Conservation (phyloP, 2,797 vertebrate species). For the Carcharodon carcharias region DNA sequence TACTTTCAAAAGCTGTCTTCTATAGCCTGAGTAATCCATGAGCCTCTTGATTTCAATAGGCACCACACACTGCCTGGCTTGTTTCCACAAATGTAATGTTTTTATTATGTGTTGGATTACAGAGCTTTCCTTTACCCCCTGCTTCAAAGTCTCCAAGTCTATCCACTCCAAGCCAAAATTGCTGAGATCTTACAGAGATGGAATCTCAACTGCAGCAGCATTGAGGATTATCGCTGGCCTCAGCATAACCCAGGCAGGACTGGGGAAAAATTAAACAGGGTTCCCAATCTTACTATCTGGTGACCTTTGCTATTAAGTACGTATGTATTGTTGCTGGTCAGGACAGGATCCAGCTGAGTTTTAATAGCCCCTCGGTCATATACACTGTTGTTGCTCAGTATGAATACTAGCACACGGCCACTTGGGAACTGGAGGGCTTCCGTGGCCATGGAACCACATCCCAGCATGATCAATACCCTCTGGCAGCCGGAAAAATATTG, state of each 20-base stretch:
- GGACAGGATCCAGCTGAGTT: neutral
- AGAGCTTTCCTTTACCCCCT: conserved; percentile 32
- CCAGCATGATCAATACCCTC: neutral
- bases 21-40: conserved; percentile 16
- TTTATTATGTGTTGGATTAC: conserved; percentile 36
- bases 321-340: neutral
- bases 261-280: neutral
- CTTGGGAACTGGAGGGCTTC: neutral
- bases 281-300: conserved; percentile 15
- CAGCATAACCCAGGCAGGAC: neutral
- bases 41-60: conserved; percentile 34
- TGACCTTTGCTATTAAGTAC: neutral
- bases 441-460: neutral
- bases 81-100: conserved; percentile 36
- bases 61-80: conserved; percentile 25
- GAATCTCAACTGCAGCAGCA: conserved; percentile 26
- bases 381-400: neutral
- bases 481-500: neutral
- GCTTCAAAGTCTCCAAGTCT: conserved; percentile 24
- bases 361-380: neutral
- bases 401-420: neutral
- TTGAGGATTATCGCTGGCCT: conserved; percentile 14
- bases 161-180: conserved; percentile 10
- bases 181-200: conserved; percentile 27
- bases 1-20: conserved; percentile 30